Evolutionary conservation across 2,888 invertebrate species (phyloP).

Genomic region (Aspidiotus rigidus): DNA sequence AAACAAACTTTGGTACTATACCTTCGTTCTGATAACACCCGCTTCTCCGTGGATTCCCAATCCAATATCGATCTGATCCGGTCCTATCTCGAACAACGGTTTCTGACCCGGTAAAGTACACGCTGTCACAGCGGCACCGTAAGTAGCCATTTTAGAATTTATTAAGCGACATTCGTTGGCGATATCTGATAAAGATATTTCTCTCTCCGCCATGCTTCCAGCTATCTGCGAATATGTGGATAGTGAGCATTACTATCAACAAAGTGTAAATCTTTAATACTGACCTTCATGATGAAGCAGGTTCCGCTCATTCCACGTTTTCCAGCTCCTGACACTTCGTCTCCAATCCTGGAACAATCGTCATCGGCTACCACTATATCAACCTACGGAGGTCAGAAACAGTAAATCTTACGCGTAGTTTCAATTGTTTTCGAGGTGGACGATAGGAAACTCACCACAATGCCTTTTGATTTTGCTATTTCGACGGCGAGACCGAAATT

Average conservation of each 20-base stretch:
- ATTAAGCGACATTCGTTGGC: constrained; percentile 43
- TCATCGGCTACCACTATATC: constrained; percentile 56
- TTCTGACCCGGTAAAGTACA: constrained; percentile 57
- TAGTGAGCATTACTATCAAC: not conserved
- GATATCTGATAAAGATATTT: constrained; percentile 47
- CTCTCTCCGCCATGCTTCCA: constrained; percentile 60
- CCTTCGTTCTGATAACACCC: constrained; percentile 37
- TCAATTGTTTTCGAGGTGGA: no score
- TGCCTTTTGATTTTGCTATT: constrained; percentile 55
- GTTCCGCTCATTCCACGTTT: constrained; percentile 59
- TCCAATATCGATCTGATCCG: constrained; percentile 60
- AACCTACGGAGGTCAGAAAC: constrained; percentile 37
- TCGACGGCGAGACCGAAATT: constrained; percentile 76
- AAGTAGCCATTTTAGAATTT: constrained; percentile 54
- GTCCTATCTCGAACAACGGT: constrained; percentile 53
- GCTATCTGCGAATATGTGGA: constrained; percentile 51
- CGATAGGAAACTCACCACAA: constrained; percentile 39
- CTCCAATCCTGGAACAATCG: constrained; percentile 51
- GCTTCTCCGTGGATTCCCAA: constrained; percentile 52
- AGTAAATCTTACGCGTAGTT: not conserved
- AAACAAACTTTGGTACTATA: constrained; percentile 41
- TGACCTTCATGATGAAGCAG: constrained; percentile 51
- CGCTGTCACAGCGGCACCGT: constrained; percentile 58
- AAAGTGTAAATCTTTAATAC: constrained; percentile 9
- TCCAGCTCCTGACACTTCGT: constrained; percentile 49